These are phyloP conservation scores for Furnarius figulus DNA, from an alignment of 2,113 vertebrate species.

Conservation along the genomic window DNA sequence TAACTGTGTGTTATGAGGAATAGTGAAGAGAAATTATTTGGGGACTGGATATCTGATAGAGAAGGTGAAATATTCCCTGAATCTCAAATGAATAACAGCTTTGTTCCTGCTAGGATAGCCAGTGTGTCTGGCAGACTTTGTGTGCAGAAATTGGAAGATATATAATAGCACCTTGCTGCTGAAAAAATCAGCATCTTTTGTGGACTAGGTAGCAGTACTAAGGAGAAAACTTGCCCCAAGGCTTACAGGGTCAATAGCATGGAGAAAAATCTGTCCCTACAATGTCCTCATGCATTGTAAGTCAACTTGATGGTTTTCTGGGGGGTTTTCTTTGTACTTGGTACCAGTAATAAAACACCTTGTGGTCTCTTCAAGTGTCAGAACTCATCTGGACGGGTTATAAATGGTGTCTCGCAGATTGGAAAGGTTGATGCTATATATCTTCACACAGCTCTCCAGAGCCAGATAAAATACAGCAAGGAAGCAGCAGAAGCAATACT, in stretches of 20 bases:
- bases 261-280: not conserved
- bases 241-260: not conserved
- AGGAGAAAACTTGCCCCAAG: not conserved
- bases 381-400: not conserved
- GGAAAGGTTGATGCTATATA: not conserved
- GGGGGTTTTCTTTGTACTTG: not conserved
- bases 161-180: not conserved
- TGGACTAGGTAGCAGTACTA: not conserved
- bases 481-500: not conserved
- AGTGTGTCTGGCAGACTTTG: not conserved
- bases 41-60: not conserved
- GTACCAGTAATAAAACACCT: not conserved
- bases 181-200: not conserved
- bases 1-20: not conserved
- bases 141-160: not conserved
- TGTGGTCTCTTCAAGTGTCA: not conserved
- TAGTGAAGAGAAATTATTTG: not conserved
- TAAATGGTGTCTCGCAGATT: not conserved
- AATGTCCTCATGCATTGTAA: not conserved
- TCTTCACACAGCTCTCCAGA: not conserved
- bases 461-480: not conserved
- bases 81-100: not conserved
- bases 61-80: not conserved
- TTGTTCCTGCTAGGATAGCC: not conserved
- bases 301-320: not conserved